Base-by-base conservation (phyloP, 2,888 invertebrate species). In the Palloptera scutellata region DNA sequence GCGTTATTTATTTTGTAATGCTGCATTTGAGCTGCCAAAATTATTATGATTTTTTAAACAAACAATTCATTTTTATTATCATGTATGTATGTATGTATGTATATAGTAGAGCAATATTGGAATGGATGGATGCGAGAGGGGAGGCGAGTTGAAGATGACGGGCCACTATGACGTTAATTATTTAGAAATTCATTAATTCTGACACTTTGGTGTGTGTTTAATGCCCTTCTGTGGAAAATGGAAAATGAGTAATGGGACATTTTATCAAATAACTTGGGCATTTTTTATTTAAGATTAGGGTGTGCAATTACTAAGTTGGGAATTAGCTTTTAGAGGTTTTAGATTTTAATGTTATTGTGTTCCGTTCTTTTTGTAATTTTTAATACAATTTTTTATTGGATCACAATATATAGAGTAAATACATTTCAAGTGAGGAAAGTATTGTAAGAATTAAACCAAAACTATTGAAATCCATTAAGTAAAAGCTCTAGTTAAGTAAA, bases 101-200 rank as follows among this genome's bases (percentile, higher is more conserved):
- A n/a, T n/a, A n/a, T n/a, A 48, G 15, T 48, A 13, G 48, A 48
- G 10, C 10, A 40, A 57, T 55, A 10, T 17, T 9, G 15, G 20
- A 54, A 6, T 6, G 6, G 54, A 8, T 15, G 1, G 15, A 4
- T 12, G 13, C 8, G 15, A 12, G 15, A 15, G 13, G 1, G 17
- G 58, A 17, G 13, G 20, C 5, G 17, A 17, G 42, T 6, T 59
- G 59, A 15, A 11, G 15, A n/a, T 17, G 11, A 10, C n/a, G 13
- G 6, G 8, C 48, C 10, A 45, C 20, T 45, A 41, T 57, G 61
- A 20, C 51, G 40, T 61, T 61, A 58, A 68, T 61, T 61, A 64
- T 68, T 64, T 68, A 30, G 58, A 64, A 61, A 61, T 68, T 58
- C 68, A 68, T 68, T 61, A 64, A 57, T 64, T 48, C 52, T 68